Percentiles rank a stretch among this genome's conserved stretches.
phyloP scores from a whole-genome alignment of 2,888 invertebrate genomes.

The Lingula anatina region DNA sequence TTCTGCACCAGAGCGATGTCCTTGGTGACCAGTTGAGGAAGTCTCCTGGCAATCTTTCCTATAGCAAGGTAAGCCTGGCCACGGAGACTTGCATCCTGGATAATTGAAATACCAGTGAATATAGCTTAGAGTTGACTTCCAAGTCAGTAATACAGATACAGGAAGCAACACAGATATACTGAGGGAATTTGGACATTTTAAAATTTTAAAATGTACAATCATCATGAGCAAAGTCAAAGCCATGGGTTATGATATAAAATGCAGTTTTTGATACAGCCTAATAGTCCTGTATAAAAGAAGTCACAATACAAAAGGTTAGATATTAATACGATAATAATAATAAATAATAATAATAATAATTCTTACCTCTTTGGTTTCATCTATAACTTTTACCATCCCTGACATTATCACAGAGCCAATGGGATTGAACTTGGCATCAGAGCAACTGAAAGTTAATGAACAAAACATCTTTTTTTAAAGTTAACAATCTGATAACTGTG shows the following conservation, averaged over 20 bases:
- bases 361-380: constrained; percentile 55
- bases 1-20: constrained; percentile 60
- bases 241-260: too few relatives aligned
- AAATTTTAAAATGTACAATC: too few relatives aligned
- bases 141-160: not conserved
- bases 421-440: constrained; percentile 60
- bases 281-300: not conserved
- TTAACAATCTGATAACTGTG: too few relatives aligned
- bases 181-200: constrained; percentile 3
- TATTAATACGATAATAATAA: not conserved
- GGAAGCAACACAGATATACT: not conserved
- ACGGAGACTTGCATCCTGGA: constrained; percentile 56
- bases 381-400: constrained; percentile 68
- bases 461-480: too few relatives aligned
- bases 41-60: constrained; percentile 60
- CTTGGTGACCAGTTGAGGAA: constrained; percentile 63
- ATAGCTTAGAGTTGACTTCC: not conserved
- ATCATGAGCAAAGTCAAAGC: too few relatives aligned
- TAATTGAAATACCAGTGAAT: constrained; percentile 6
- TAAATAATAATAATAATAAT: not conserved
- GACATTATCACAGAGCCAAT: constrained; percentile 68
- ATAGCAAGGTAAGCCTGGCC: constrained; percentile 70
- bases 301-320: not conserved
- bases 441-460: constrained; percentile 53
- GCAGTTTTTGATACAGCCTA: constrained; percentile 7